Evolutionary conservation across 2,113 vertebrate genomes (phyloP).

Genomic region (Eptatretus burgeri): DNA sequence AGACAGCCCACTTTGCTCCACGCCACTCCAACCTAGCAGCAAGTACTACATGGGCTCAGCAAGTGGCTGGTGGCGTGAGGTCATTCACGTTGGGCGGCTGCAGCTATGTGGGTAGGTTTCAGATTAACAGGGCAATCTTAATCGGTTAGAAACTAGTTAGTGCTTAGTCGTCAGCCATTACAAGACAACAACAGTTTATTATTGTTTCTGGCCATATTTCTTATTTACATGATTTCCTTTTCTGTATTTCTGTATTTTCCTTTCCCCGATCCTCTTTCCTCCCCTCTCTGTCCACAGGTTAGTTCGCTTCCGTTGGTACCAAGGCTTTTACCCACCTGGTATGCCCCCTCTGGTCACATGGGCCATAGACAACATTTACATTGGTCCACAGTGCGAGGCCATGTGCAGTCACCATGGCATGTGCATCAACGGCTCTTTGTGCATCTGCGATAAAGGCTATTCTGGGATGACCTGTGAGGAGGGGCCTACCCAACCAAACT

Average conservation of each 20-base stretch:
- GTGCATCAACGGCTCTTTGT: slow-evolving; percentile 49
- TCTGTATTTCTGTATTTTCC: neutral
- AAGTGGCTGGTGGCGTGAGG: slow-evolving; percentile 71
- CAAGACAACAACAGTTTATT: too few relatives aligned
- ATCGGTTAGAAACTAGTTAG: too few relatives aligned
- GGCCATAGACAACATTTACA: slow-evolving; percentile 75
- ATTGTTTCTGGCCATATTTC: too few relatives aligned
- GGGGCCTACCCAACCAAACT: slow-evolving; percentile 53
- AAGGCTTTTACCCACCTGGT: slow-evolving; percentile 43
- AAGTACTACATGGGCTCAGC: slow-evolving; percentile 66
- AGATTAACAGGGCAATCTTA: neutral
- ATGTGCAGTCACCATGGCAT: slow-evolving; percentile 75
- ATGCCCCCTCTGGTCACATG: slow-evolving; percentile 56
- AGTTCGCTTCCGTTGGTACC: slow-evolving; percentile 84
- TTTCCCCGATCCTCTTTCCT: neutral
- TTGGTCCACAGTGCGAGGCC: slow-evolving; percentile 77
- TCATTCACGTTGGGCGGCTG: slow-evolving; percentile 62
- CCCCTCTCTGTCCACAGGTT: slow-evolving; percentile 24
- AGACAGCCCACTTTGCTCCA: slow-evolving; percentile 59
- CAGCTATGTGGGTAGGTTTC: slow-evolving; percentile 60
- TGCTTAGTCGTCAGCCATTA: too few relatives aligned
- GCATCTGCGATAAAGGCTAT: slow-evolving; percentile 49
- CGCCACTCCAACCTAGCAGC: slow-evolving; percentile 68
- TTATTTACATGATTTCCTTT: too few relatives aligned
- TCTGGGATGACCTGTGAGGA: slow-evolving; percentile 55